These are phyloP conservation scores for Dusona sp. DNA, from an alignment of 2,888 invertebrate species.

Conservation along the genomic window DNA sequence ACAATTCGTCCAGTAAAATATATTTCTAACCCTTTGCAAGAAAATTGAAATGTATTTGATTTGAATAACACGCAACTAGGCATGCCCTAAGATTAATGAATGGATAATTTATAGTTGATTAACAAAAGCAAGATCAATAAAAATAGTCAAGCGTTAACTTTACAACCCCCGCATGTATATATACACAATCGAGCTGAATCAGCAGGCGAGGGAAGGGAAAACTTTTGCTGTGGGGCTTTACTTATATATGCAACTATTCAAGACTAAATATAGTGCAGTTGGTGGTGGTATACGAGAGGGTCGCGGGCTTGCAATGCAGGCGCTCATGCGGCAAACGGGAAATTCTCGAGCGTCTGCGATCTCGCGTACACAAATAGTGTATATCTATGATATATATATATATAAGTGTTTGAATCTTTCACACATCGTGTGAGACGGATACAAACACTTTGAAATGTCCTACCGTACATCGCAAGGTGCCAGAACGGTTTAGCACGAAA, in stretches of 20 bases:
- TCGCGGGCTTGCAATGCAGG: slow-evolving; percentile 58
- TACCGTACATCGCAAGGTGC: slow-evolving; percentile 30
- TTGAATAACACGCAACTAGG: neutral
- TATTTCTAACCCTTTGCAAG: neutral
- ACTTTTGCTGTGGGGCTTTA: slow-evolving; percentile 3
- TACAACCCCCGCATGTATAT: neutral
- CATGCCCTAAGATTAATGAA: neutral
- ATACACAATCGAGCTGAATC: slow-evolving; percentile 3
- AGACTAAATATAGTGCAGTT: slow-evolving; percentile 56
- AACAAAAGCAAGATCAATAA: neutral
- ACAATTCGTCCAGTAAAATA: neutral
- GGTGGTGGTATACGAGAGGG: slow-evolving; percentile 12
- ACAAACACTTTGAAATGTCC: slow-evolving; percentile 32
- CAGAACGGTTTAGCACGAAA: slow-evolving; percentile 27
- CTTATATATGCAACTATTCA: slow-evolving; percentile 47
- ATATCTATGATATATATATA: slow-evolving; percentile 13
- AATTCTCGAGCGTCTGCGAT: slow-evolving; percentile 62
- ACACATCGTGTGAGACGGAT: slow-evolving; percentile 5
- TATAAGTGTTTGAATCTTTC: neutral
- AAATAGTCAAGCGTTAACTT: neutral
- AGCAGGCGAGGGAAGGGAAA: neutral
- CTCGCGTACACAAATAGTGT: slow-evolving; percentile 36
- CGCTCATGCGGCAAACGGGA: slow-evolving; percentile 62
- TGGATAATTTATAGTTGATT: neutral
- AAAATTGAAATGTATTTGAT: neutral